phyloP scores from a whole-genome alignment of 2,797 vertebrate genomes.

The Rhinatrema bivittatum region DNA sequence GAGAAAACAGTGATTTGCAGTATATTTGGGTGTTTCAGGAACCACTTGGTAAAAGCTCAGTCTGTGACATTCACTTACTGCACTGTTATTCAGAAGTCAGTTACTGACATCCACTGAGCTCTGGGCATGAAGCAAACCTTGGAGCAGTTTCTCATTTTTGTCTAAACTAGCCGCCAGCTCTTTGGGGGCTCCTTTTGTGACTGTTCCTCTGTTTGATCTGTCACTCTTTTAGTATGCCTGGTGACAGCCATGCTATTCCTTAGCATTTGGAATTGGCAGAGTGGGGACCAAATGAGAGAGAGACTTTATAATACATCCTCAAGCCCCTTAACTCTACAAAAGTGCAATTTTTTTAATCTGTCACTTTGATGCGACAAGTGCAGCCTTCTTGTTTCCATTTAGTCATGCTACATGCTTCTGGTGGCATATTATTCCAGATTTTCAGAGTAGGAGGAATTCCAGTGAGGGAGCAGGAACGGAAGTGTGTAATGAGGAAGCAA shows the following conservation, averaged over 20 bases:
- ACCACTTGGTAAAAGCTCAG: too few relatives aligned
- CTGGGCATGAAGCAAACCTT: neutral
- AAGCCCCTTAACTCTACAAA: neutral
- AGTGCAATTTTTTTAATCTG: neutral
- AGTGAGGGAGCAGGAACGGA: neutral
- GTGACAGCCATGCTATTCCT: neutral
- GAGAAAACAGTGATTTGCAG: too few relatives aligned
- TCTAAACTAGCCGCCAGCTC: neutral
- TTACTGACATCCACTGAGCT: too few relatives aligned
- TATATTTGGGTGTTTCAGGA: too few relatives aligned
- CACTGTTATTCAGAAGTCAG: too few relatives aligned
- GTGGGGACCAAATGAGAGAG: neutral
- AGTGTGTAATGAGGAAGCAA: neutral
- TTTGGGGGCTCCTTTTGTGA: neutral
- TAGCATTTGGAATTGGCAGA: neutral
- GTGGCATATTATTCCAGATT: neutral
- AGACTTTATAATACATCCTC: neutral
- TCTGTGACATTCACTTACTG: too few relatives aligned
- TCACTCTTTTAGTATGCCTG: neutral
- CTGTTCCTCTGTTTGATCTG: neutral
- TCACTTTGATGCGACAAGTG: neutral
- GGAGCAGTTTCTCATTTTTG: neutral
- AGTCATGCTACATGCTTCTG: neutral
- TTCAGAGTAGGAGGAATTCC: rapidly evolving
- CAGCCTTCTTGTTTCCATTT: neutral